These are phyloP conservation scores for Paratilapia polleni DNA, from an alignment of 2,113 vertebrate species.

Conservation along the genomic window DNA sequence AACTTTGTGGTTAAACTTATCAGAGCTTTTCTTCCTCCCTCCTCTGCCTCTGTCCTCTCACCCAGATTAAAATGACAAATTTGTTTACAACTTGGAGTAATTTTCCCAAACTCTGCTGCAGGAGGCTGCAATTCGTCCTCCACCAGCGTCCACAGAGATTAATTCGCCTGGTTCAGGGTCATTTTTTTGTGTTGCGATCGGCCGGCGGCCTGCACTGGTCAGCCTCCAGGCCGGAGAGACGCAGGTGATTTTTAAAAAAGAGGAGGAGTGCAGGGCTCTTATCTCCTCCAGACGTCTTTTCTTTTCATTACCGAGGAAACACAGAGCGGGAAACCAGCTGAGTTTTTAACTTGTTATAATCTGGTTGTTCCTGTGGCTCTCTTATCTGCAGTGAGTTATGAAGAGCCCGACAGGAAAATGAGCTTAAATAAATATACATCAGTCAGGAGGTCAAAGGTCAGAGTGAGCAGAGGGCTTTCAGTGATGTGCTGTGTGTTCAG, in stretches of 20 bases:
- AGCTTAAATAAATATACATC: background rate
- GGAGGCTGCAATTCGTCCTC: constrained; percentile 7
- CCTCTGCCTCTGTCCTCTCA: constrained; percentile 10
- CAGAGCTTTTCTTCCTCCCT: background rate
- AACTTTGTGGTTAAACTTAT: constrained; percentile 15
- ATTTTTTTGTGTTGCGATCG: constrained; percentile 41
- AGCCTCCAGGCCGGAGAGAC: constrained; percentile 34
- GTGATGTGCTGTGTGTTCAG: background rate
- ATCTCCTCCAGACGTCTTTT: constrained; percentile 51
- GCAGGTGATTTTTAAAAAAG: constrained; percentile 30
- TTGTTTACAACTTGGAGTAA: constrained; percentile 59
- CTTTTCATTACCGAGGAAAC: constrained; percentile 50
- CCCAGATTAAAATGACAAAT: constrained; percentile 67
- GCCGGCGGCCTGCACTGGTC: constrained; percentile 24
- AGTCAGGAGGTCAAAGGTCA: constrained; percentile 38
- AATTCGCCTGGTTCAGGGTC: constrained; percentile 44
- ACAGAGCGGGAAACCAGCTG: background rate
- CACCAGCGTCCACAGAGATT: constrained; percentile 33
- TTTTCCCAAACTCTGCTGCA: constrained; percentile 37
- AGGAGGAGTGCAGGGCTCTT: constrained; percentile 20
- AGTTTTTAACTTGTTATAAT: constrained; percentile 6
- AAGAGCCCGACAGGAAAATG: background rate
- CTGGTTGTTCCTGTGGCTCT: background rate
- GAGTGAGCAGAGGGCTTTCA: background rate
- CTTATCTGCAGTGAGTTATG: constrained; percentile 34